A percentile compares a stretch with the other conserved stretches of the same genome.
phyloP scores from a whole-genome alignment of 2,113 vertebrate genomes.

The Romanogobio albipinnatus region DNA sequence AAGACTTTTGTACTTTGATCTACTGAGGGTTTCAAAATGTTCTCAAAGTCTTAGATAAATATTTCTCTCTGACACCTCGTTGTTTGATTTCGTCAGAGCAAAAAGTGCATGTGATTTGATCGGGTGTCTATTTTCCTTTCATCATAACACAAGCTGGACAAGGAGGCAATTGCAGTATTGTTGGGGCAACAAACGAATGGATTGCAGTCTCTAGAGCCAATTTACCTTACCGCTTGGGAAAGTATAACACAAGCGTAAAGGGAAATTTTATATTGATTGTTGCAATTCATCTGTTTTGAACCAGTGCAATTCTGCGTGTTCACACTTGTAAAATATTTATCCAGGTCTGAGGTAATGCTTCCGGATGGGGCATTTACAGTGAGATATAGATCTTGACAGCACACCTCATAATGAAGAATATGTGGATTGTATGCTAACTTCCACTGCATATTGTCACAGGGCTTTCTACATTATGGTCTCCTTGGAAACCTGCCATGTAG shows the following conservation, averaged over 20 bases:
- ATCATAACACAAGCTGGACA: conserved; percentile 22
- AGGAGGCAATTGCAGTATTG: conserved; percentile 35
- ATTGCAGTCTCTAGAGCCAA: conserved; percentile 56
- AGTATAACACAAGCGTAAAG: conserved; percentile 7
- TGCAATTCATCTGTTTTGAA: conserved; percentile 46
- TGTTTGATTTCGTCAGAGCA: background rate
- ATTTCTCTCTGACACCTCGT: background rate
- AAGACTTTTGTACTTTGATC: background rate
- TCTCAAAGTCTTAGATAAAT: background rate
- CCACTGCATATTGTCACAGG: conserved; percentile 13
- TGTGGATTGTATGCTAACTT: conserved; percentile 63
- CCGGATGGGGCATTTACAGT: conserved; percentile 61
- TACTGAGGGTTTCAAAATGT: background rate
- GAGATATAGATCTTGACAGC: conserved; percentile 63
- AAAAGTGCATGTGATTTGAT: background rate
- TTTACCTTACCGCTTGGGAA: conserved; percentile 53
- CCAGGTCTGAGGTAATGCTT: conserved; percentile 54
- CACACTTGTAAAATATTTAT: conserved; percentile 59
- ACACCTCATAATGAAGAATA: conserved; percentile 56
- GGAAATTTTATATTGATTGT: conserved; percentile 60
- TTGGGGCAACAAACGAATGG: conserved; percentile 50
- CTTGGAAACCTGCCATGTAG: conserved; percentile 58
- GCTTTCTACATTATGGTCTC: conserved; percentile 17
- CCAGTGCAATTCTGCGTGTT: conserved; percentile 41
- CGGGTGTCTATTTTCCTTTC: background rate